Percentiles rank a stretch among this genome's conserved stretches.
Evolutionary conservation across 1,140 invertebrate genomes (phyloP).

Genomic region (Drosophila bipectinata): DNA sequence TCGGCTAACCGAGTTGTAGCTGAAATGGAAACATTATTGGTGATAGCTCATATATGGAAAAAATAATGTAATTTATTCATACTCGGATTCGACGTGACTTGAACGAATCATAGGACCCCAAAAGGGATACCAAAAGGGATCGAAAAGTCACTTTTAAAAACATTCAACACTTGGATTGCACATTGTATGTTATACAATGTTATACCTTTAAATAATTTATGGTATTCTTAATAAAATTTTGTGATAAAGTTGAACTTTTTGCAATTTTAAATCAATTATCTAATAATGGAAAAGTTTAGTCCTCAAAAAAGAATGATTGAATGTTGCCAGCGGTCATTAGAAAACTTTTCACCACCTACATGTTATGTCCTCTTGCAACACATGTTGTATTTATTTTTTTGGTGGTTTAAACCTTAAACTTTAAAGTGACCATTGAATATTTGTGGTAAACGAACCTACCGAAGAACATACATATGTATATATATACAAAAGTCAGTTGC

Average conservation of each 20-base stretch:
- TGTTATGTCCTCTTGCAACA: background rate
- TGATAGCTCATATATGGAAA: conserved; percentile 21
- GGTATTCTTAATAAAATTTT: background rate
- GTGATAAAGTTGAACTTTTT: background rate
- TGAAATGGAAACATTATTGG: conserved; percentile 32
- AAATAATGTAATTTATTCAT: conserved; percentile 42
- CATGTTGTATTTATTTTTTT: background rate
- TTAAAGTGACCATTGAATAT: background rate
- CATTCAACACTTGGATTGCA: conserved; percentile 17
- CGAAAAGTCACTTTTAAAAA: conserved; percentile 20
- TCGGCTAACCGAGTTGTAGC: background rate
- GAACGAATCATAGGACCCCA: conserved; percentile 7
- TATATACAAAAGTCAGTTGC: no score
- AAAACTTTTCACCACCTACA: background rate
- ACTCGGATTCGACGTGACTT: conserved; percentile 36
- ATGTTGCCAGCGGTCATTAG: background rate
- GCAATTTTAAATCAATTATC: conserved; percentile 6
- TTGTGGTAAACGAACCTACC: no score
- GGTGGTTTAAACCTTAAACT: background rate
- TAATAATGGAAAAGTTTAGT: background rate
- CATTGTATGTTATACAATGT: background rate
- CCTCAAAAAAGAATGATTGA: background rate
- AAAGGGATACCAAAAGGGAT: conserved; percentile 5
- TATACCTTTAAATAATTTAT: background rate
- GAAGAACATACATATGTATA: no score